Base-by-base conservation (phyloP, 1,140 invertebrate genomes). In the Tyrophagus putrescentiae region DNA sequence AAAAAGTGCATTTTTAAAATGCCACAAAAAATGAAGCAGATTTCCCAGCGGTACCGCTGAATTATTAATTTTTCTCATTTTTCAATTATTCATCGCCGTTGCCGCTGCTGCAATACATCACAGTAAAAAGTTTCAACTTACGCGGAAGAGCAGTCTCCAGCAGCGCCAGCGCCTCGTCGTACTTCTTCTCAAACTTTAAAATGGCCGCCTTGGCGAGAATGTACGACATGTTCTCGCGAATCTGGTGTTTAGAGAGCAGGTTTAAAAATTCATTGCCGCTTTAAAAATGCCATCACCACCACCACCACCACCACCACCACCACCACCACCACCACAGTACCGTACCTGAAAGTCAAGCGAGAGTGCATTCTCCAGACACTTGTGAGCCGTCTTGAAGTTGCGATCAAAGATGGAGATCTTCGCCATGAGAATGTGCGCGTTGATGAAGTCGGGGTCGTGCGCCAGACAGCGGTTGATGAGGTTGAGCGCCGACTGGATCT, bases 191-290 rank as follows among this genome's bases (percentile, higher is more conserved):
- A 66, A 85, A 78, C 68, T 85, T 90, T 45, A 87, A 79, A 41
- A 95, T 81, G 25, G 85, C 74, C 0, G 88, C 89, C 65, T 80
- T 80, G 0, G 93, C 80, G 42, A 93, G 77, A 73, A 95, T 85
- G 70, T 89, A 98, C 66, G 91, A 75, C 0, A 90, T 86, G 71
- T 86, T 84, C 60, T 96, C 88, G 65, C 89, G 73, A 0, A 94
- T 74, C 75, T 78, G 59, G 7, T 62, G 64, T 61, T 36, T 61
- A 62, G 21, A 21, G 25, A 61, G 33, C 21, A 31, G 7, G 13
- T 31, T 44, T 2, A 59, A 16, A 54, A 27, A 25, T 21, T 25
- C 36, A 33, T 56, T 42, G 4, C n/a, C 13, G 7, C 36, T 28
- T 28, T 42, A 39, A 44, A 3, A 57, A 57, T n/a, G n/a, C n/a